A percentile compares a stretch with the other conserved stretches of the same genome.
phyloP scores from a whole-genome alignment of 2,113 vertebrate species.

The Pterocles burchelli region DNA sequence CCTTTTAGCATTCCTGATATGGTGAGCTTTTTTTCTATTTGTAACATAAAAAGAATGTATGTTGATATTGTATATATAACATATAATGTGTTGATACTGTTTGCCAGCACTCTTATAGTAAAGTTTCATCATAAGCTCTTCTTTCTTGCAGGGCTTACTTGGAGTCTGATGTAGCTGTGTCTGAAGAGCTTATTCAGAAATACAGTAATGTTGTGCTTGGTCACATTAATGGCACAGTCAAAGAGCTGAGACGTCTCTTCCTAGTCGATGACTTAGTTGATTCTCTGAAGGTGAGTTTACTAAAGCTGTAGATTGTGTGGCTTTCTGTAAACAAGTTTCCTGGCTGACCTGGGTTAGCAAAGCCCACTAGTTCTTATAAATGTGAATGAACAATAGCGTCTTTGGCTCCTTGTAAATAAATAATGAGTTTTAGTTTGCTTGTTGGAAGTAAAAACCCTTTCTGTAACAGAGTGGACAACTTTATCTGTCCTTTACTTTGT shows the following conservation, averaged over 20 bases:
- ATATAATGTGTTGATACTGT: neutral
- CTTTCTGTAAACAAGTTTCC: neutral
- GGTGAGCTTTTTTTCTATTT: neutral
- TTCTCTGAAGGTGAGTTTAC: slow-evolving; percentile 90
- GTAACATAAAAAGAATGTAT: fast-evolving
- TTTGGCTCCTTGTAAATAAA: neutral
- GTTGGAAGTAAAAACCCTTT: neutral
- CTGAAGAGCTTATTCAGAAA: slow-evolving; percentile 89
- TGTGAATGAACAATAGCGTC: neutral
- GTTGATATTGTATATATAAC: neutral
- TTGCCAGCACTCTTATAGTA: neutral
- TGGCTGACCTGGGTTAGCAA: neutral
- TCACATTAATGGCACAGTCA: slow-evolving; percentile 83
- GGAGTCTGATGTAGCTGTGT: slow-evolving; percentile 86
- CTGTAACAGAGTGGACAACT: neutral
- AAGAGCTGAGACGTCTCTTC: slow-evolving; percentile 90
- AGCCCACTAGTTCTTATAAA: neutral
- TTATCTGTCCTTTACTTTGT: neutral
- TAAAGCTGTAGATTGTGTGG: neutral
- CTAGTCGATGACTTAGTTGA: slow-evolving; percentile 96
- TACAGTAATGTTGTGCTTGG: slow-evolving; percentile 88
- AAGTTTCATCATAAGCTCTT: neutral
- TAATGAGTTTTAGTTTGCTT: neutral
- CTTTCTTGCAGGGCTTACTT: slow-evolving; percentile 83
- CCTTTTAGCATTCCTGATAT: fast-evolving